Evolutionary conservation across 1,140 invertebrate genomes (phyloP).

Genomic region (Calliopsis andreniformis): DNA sequence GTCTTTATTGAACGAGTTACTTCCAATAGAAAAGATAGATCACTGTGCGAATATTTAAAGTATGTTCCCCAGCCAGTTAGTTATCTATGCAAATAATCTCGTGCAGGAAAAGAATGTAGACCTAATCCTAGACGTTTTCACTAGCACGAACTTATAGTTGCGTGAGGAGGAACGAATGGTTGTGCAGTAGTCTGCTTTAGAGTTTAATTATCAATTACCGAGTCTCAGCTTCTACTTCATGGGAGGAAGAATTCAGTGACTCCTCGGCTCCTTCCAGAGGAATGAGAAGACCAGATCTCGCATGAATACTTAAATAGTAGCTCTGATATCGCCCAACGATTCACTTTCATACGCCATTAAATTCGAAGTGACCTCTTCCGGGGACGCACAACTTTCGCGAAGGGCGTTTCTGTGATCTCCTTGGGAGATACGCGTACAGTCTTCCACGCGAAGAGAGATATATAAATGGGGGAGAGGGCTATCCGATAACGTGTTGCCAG

Average conservation of each 20-base stretch:
- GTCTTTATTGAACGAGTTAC: no score
- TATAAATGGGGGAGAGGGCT: conserved; percentile 62
- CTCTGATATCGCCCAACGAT: conserved; percentile 22
- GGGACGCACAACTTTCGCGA: conserved; percentile 45
- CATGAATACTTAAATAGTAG: conserved; percentile 1
- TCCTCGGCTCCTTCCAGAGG: not conserved
- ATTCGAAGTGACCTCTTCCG: conserved; percentile 26
- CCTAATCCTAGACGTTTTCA: no score
- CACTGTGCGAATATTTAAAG: no score
- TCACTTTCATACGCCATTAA: conserved; percentile 42
- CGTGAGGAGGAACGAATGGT: no score
- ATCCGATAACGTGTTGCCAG: conserved; percentile 78
- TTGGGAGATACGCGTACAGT: conserved; percentile 40
- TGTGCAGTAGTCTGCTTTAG: no score
- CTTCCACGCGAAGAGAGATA: conserved; percentile 42
- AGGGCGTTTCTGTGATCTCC: conserved; percentile 55
- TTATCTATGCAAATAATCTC: no score
- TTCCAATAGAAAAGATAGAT: no score
- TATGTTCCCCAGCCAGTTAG: no score
- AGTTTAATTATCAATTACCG: not conserved
- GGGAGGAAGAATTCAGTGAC: not conserved
- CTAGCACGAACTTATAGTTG: no score
- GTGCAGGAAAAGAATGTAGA: no score
- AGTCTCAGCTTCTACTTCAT: not conserved
- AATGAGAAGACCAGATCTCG: not conserved